These are phyloP conservation scores for Drosophila paulistorum DNA, from an alignment of 1,140 invertebrate genomes.

Conservation along the genomic window DNA sequence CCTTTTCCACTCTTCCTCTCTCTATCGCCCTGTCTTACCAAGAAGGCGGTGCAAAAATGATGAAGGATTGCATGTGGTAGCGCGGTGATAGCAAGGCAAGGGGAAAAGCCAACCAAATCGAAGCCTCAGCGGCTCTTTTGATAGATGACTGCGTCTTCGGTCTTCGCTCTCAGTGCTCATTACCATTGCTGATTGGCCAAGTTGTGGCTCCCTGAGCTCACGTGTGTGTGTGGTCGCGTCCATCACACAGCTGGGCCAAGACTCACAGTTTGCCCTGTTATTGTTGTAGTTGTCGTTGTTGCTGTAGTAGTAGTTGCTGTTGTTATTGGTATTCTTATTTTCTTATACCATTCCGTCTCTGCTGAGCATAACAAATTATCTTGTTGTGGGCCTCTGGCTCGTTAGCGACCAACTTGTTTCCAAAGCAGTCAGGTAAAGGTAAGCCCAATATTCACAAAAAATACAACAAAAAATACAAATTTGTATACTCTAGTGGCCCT, in stretches of 20 bases:
- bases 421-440: conserved; percentile 42
- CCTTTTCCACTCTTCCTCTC: neutral
- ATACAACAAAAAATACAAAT: conserved; percentile 25
- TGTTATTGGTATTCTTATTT: conserved; percentile 34
- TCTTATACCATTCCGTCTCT: conserved; percentile 44
- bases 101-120: conserved; percentile 45
- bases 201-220: conserved; percentile 42
- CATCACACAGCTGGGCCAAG: conserved; percentile 62
- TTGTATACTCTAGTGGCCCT: conserved; percentile 43
- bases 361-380: conserved; percentile 73
- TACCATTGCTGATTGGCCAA: conserved; percentile 70
- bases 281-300: conserved; percentile 23
- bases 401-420: conserved; percentile 72
- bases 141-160: conserved; percentile 58
- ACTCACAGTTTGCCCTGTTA: conserved; percentile 15
- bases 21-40: neutral
- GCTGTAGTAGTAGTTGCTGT: conserved; percentile 6
- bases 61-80: conserved; percentile 24
- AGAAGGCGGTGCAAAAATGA: conserved; percentile 45
- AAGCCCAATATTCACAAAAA: conserved; percentile 24
- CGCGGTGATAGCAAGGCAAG: neutral
- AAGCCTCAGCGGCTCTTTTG: conserved; percentile 71
- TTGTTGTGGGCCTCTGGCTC: conserved; percentile 68
- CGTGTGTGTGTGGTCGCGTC: conserved; percentile 65
- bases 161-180: conserved; percentile 44